Base-by-base conservation (phyloP, 2,888 invertebrate genomes). In the Drosophila leonis region DNA sequence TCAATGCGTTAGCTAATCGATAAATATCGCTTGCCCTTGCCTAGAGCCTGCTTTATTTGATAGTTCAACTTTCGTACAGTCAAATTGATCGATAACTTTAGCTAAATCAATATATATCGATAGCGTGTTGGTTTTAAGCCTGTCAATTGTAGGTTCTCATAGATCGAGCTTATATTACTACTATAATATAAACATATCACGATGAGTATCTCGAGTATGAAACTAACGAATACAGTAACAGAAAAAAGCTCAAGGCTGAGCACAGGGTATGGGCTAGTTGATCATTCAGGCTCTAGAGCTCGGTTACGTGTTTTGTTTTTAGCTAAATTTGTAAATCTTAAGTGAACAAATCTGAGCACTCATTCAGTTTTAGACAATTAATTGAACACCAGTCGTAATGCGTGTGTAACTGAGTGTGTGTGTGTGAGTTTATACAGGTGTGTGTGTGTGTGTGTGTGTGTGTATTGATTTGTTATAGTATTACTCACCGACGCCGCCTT, bases 401-500 rank as follows among this genome's bases (percentile, higher is more conserved):
- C 49, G 35, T 29, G 29, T 4, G 48, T 27, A 24, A 46, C 15
- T 15, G 15, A 29, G 18, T 41, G 18, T 2, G 37, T 41, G 41
- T 7, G 37, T 10, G 41, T 7, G 12, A 20, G 4, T 20, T 20
- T 10, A 42, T 5, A 4, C 12, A 20, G 42, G 12, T 42, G 41
- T 20, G 12, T 1, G 41, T 1, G 37, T 51, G 49, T 60, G 12
- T 12, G 35, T n/a, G 18, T 12, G 18, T 39, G n/a, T 13, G 54
- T 35, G 15, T 52, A 10, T 35, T 15, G 24, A n/a, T 24, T 37
- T 2, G 52, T 37, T 27, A 8, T 33, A 33, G 31, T 37, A 13
- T 55, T 49, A 84, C 84, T 84, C 69, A 84, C 84, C 84, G 84
- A 85, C 83, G 88, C 72, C 88, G 70, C 71, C 84, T 81, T 83